Percentiles rank a stretch among this genome's conserved stretches.
phyloP scores from a whole-genome alignment of 2,797 vertebrate genomes.

The Iguana delicatissima region DNA sequence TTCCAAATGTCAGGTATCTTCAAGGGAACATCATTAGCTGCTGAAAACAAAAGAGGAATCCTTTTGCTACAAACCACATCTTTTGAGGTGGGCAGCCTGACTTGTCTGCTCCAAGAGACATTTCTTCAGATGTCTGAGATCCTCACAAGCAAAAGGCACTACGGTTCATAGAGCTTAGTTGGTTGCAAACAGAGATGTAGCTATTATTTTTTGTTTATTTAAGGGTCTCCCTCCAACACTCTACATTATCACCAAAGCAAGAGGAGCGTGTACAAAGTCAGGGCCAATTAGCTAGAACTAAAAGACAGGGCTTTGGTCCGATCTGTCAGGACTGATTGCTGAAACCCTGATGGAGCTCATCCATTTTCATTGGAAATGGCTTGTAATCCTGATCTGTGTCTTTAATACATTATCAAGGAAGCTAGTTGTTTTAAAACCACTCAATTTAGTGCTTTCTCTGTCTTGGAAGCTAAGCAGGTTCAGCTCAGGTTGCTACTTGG shows the following conservation, averaged over 20 bases:
- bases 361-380: background rate
- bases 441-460: background rate
- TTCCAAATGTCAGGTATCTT: background rate
- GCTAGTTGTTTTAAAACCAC: background rate
- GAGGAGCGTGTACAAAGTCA: background rate
- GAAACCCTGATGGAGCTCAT: background rate
- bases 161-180: background rate
- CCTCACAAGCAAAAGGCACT: background rate
- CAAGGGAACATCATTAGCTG: background rate
- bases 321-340: background rate
- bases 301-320: background rate
- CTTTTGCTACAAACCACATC: background rate
- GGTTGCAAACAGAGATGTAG: background rate
- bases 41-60: background rate
- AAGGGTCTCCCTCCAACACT: background rate
- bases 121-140: background rate
- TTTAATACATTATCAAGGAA: slow-evolving; percentile 2
- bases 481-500: too few species aligned
- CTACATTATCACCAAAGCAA: too few species aligned
- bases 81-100: background rate
- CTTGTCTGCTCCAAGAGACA: background rate
- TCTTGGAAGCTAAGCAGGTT: background rate
- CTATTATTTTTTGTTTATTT: background rate
- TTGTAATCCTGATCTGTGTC: background rate
- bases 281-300: background rate